Evolutionary conservation across 1,140 invertebrate species (phyloP), one percentile per base, ranked within the genome.

Genomic region (Drosophila tropicalis): DNA sequence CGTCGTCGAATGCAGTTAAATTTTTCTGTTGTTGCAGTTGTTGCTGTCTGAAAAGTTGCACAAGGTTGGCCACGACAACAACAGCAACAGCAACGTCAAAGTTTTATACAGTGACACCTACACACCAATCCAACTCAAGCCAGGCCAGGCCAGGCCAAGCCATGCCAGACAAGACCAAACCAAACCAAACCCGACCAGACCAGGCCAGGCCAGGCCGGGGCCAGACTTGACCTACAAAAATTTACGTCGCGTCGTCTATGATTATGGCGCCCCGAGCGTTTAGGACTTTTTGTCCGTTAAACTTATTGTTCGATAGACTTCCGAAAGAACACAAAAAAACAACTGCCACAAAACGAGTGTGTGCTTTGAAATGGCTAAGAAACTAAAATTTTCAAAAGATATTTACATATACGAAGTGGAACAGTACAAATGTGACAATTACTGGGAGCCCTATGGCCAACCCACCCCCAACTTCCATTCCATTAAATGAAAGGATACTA

Each of bases 1-100:
- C 78, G 63, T 44, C 65, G 78, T 60, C 34, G 73, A 77, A 67
- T 86, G 82, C 82, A 82, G 79, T 86, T 86, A 85, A 85, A 85
- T 85, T 78, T 78, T 76, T 81, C 82, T 79, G 44, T 19, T 22
- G 44, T 51, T 51, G 44, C 44, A 51, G 44, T 51, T 51, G 44
- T 86, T 54, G 83, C 76, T 73, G 84, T 86, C 83, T 86, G 83
- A 86, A 86, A 87, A 86, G 83, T 86, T 86, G 83, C 83, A 86
- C 83, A 86, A 86, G 83, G 83, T 86, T 86, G 82, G 77, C 81
- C 69, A 75, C 63, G 67, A 71, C 62, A 71, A 57, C 68, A 64
- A 55, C 17, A 70, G 41, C 62, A 70, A 67, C 56, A 62, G 61
- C 70, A 72, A 61, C 62, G 63, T 82, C 34, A 79, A 86, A 86